A percentile compares a stretch with the other conserved stretches of the same genome.
Evolutionary conservation across 2,888 invertebrate species (phyloP).

Genomic region (Tridacna gigas): DNA sequence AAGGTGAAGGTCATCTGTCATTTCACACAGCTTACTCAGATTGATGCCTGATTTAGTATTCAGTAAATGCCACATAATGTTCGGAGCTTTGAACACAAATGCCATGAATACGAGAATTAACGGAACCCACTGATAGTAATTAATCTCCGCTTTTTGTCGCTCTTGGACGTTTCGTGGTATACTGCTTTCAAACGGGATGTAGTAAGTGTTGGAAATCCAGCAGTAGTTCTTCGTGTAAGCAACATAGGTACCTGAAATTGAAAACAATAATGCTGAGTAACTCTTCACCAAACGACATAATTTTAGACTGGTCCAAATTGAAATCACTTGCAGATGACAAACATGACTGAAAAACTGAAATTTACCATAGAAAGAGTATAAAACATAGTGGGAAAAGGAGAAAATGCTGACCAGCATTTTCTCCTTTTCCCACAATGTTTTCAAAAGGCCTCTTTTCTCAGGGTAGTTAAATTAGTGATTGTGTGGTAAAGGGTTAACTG

Average conservation of each 20-base stretch:
- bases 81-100: constrained; percentile 71
- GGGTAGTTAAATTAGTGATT: too few relatives aligned
- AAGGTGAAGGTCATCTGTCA: constrained; percentile 64
- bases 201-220: constrained; percentile 86
- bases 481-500: too few relatives aligned
- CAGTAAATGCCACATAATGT: constrained; percentile 70
- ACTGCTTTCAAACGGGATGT: constrained; percentile 77
- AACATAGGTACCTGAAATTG: constrained; percentile 85
- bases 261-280: background rate
- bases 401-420: too few relatives aligned
- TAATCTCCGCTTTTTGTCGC: constrained; percentile 72
- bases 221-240: constrained; percentile 86
- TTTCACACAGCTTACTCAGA: constrained; percentile 63
- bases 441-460: too few relatives aligned
- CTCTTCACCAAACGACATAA: background rate
- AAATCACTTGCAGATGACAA: background rate
- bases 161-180: constrained; percentile 63
- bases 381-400: too few relatives aligned
- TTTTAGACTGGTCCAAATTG: background rate
- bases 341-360: too few relatives aligned
- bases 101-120: constrained; percentile 80
- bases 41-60: constrained; percentile 71
- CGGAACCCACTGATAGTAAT: constrained; percentile 85
- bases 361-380: too few relatives aligned
- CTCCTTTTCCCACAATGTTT: too few relatives aligned